Base-by-base conservation (phyloP, 1,140 invertebrate genomes). In the Asobara japonica region DNA sequence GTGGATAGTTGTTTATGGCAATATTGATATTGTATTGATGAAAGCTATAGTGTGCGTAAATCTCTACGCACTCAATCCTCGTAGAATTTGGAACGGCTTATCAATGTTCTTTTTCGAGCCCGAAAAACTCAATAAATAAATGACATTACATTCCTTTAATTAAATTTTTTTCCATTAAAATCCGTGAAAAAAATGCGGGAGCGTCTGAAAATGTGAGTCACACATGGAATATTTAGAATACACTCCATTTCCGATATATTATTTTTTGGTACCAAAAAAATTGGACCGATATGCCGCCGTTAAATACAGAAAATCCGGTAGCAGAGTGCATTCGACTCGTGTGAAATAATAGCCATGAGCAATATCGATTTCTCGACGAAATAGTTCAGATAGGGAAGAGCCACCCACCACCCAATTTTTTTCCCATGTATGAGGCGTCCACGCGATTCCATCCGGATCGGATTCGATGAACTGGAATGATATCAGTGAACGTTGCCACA, bases 331-430 rank as follows among this genome's bases (percentile, higher is more conserved):
- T 71, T 71, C 62, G 69, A 71, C 69, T 71, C 64, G 61, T 71
- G 69, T 71, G 36, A 71, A 71, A 71, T 71, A 71, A 71, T 71
- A 71, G 69, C 69, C 48, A 56, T 56, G 33, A 45, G 38, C 33
- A 56, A 51, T 71, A 71, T 71, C 38, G 69, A 71, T 71, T 71
- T 71, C 69, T 65, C 62, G 30, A 69, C 60, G 60, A 62, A 62
- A 62, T 62, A 62, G 60, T 62, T 62, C 29, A 31, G 60, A 56
- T 27, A 56, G 51, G 51, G 51, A 25, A 22, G 51, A 56, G 3
- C 5, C 3, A 10, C 51, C 20, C 51, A 18, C 51, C 20, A 22
- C 10, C 22, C 51, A 22, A 2, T 20, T 20, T 56, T 56, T 56
- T 27, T 10, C 51, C 51, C 51, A 27, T 33, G 29, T 69, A 56